Evolutionary conservation across 2,888 invertebrate species (phyloP).

Genomic region (Eupithecia insigniata): DNA sequence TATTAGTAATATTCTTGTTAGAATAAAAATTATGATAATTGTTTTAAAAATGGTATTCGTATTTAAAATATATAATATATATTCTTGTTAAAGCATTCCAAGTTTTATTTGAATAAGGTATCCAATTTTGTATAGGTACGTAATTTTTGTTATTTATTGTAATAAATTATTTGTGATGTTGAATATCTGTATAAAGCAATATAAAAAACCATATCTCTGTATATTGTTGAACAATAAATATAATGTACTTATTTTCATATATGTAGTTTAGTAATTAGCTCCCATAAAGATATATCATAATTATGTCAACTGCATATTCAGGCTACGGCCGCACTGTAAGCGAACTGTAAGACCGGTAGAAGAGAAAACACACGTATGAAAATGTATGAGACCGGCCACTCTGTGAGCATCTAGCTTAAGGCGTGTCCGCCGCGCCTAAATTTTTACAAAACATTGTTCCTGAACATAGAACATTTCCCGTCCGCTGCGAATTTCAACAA

Average conservation of each 20-base stretch:
- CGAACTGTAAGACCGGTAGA: too few relatives aligned
- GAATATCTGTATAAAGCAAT: conserved; percentile 6
- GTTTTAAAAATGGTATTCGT: neutral
- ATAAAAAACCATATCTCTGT: conserved; percentile 12
- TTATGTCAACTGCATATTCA: neutral
- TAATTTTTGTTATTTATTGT: neutral
- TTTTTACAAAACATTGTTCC: too few relatives aligned
- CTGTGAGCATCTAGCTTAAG: too few relatives aligned
- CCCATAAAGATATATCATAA: neutral
- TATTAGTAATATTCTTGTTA: neutral
- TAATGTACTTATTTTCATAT: neutral
- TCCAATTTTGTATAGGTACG: neutral
- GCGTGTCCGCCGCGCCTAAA: too few relatives aligned
- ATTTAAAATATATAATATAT: neutral
- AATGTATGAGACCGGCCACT: too few relatives aligned
- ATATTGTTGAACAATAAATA: conserved; percentile 17
- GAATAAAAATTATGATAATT: neutral
- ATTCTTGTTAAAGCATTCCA: neutral
- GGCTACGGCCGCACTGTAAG: neutral
- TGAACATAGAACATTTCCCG: too few relatives aligned
- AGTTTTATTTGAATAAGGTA: neutral
- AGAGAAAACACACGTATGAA: too few relatives aligned
- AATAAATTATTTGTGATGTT: neutral
- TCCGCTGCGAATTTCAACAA: too few relatives aligned
- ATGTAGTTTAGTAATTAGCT: conserved; percentile 3